Evolutionary conservation across 2,113 vertebrate species (phyloP).

Genomic region (Arizona elegans): DNA sequence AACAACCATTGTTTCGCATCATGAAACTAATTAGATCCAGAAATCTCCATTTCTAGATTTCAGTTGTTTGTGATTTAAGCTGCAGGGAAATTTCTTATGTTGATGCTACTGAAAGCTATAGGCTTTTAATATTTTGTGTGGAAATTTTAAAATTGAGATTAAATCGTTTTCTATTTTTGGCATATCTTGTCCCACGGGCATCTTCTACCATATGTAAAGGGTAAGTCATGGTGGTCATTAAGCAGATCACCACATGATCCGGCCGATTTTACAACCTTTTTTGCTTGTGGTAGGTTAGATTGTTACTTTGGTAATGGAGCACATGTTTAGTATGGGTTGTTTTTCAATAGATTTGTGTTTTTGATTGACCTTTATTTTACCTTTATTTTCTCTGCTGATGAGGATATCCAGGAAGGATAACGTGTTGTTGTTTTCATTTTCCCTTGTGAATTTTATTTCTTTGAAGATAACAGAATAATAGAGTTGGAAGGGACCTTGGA

Average conservation of each 20-base stretch:
- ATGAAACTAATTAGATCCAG: not conserved
- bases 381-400: not conserved
- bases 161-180: not conserved
- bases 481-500: no score
- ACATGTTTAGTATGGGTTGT: not conserved
- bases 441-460: not conserved
- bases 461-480: not conserved
- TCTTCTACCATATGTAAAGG: not conserved
- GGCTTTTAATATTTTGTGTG: not conserved
- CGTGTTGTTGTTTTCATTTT: not conserved
- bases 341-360: not conserved
- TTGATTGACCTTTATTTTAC: not conserved
- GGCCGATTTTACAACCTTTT: not conserved
- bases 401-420: not conserved
- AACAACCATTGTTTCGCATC: not conserved
- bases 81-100: not conserved
- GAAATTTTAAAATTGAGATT: not conserved
- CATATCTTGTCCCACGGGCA: not conserved
- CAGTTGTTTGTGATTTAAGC: not conserved
- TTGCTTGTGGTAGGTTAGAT: not conserved
- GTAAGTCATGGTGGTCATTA: not conserved
- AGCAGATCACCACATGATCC: not conserved
- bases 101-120: not conserved
- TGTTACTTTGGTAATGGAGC: not conserved
- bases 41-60: not conserved